Conservation (phyloP, 2,888 invertebrate species). For the Diploptera punctata region DNA sequence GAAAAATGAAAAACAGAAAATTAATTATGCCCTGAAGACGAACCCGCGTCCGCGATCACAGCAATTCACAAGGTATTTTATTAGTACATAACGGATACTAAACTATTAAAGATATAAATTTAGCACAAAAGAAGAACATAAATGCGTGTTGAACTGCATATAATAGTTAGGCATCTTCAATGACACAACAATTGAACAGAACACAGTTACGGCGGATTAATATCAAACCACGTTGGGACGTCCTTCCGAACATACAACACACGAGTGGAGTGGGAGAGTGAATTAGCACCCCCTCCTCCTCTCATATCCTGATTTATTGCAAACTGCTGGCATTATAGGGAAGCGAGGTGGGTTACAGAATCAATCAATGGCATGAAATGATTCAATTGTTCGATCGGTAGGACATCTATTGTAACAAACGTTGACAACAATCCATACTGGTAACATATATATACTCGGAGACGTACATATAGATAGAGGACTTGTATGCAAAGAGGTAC, state of each 20-base stretch:
- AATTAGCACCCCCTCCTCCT: not conserved
- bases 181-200: not conserved
- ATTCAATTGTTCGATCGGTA: constrained; percentile 41
- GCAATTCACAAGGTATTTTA: too few relatives aligned
- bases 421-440: constrained; percentile 30
- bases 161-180: too few relatives aligned
- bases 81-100: too few relatives aligned
- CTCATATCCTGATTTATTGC: constrained; percentile 38
- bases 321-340: constrained; percentile 10
- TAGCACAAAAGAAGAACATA: too few relatives aligned
- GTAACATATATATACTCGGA: not conserved
- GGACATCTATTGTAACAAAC: constrained; percentile 36
- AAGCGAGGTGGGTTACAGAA: constrained; percentile 29
- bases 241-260: not conserved
- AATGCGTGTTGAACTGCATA: too few relatives aligned
- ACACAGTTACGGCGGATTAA: not conserved
- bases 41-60: too few relatives aligned
- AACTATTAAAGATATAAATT: too few relatives aligned
- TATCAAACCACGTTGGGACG: constrained; percentile 14
- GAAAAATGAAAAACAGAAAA: too few relatives aligned
- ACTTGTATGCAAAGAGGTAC: not conserved
- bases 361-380: constrained; percentile 41
- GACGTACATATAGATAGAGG: not conserved
- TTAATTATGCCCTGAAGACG: too few relatives aligned
- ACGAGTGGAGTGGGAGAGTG: not conserved